Conservation (phyloP, 64 coral and sea anemone genomes). For the Orbicella faveolata region DNA sequence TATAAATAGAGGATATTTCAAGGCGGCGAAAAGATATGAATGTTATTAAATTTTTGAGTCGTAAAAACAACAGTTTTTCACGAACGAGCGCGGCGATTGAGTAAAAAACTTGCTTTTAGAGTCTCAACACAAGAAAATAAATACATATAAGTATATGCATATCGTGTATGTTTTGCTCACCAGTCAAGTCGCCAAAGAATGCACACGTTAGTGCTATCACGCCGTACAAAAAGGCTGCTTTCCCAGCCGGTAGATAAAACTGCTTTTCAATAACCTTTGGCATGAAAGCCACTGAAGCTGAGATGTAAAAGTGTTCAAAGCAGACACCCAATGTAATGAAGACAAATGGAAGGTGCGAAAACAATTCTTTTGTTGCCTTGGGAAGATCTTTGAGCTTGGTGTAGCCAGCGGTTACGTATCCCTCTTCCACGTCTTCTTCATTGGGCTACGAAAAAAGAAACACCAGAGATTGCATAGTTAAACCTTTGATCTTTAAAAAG, state of each 20-base stretch:
- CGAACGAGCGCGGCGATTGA: no score
- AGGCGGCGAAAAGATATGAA: no score
- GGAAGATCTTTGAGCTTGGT: constrained; percentile 55
- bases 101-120: no score
- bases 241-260: constrained; percentile 33
- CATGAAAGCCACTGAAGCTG: constrained; percentile 41
- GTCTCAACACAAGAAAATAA: no score
- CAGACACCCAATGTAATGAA: constrained; percentile 47
- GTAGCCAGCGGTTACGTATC: background rate
- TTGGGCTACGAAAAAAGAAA: background rate
- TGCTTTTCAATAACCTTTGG: constrained; percentile 69
- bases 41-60: background rate
- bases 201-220: constrained; percentile 1
- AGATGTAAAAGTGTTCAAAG: constrained; percentile 39
- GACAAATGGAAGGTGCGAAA: constrained; percentile 46
- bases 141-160: no score
- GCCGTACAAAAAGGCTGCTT: constrained; percentile 56
- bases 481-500: background rate
- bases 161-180: constrained; percentile 31
- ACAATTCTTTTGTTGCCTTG: constrained; percentile 67
- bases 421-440: background rate
- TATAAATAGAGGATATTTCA: no score
- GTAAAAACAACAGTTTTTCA: no score
- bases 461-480: background rate
- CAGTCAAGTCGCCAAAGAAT: constrained; percentile 53